phyloP scores from a whole-genome alignment of 2,113 vertebrate genomes.

The Taxidea taxus region DNA sequence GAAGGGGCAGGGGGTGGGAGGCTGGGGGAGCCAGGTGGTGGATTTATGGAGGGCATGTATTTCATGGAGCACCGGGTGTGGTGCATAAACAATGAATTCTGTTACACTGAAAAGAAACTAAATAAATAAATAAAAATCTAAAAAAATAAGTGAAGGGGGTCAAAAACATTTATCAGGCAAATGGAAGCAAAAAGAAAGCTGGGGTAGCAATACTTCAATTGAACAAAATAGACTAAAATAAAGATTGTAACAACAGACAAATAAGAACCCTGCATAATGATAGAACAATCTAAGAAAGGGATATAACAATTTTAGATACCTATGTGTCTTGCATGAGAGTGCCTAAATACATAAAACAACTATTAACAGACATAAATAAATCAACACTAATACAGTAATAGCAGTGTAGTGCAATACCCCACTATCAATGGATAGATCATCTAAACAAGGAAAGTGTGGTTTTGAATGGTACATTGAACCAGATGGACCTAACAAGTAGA shows the following conservation, averaged over 20 bases:
- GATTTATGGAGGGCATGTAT: too few species aligned
- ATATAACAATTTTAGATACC: neutral
- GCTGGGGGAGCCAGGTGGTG: too few species aligned
- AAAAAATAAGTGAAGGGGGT: neutral
- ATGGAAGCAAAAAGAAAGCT: neutral
- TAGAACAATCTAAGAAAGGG: neutral
- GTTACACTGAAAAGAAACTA: too few species aligned
- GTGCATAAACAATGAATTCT: too few species aligned
- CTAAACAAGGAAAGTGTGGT: neutral
- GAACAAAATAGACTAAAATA: neutral
- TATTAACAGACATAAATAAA: neutral
- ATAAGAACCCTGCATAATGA: neutral
- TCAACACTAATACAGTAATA: neutral
- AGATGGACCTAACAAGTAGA: neutral
- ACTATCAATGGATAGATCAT: neutral
- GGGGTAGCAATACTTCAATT: neutral
- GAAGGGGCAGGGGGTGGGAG: too few species aligned
- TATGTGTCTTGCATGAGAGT: neutral
- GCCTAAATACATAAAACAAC: neutral
- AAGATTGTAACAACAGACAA: neutral
- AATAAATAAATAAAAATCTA: too few species aligned
- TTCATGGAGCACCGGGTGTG: too few species aligned
- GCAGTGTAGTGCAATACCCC: neutral
- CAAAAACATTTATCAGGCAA: neutral
- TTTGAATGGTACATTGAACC: neutral